phyloP scores from a whole-genome alignment of 2,113 vertebrate species.

The Origma solitaria region DNA sequence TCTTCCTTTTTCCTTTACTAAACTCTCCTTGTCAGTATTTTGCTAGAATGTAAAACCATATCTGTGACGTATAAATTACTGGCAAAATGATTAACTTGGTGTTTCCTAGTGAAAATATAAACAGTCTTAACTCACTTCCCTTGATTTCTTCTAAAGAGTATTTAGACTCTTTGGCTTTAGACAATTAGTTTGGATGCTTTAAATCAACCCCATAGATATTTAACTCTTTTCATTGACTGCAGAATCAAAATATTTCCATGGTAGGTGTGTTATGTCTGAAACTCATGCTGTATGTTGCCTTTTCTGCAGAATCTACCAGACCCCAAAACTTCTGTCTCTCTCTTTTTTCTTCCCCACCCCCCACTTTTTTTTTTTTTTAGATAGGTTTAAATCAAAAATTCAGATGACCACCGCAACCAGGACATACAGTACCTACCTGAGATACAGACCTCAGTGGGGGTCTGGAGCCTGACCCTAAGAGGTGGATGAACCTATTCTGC shows the following conservation, averaged over 20 bases:
- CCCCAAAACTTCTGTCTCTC: not conserved
- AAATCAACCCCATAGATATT: not conserved
- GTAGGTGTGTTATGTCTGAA: not conserved
- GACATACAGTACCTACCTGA: not conserved
- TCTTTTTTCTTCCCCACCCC: not conserved
- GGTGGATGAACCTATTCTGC: too few relatives aligned
- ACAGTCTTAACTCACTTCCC: not conserved
- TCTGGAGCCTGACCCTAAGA: accelerated
- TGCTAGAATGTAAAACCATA: not conserved
- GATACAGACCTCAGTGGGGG: not conserved
- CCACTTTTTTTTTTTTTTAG: not conserved
- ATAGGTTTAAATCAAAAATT: not conserved
- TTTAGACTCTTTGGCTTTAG: not conserved
- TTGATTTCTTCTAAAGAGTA: not conserved
- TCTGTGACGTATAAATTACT: not conserved
- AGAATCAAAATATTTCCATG: not conserved
- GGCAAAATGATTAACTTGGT: accelerated
- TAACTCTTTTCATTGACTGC: not conserved
- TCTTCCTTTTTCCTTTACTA: not conserved
- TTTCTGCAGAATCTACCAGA: not conserved
- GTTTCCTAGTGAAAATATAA: not conserved
- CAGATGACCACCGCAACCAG: not conserved
- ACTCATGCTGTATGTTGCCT: not conserved
- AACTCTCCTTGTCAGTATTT: not conserved
- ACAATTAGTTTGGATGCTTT: not conserved